Evolutionary conservation across 2,888 invertebrate genomes (phyloP).

Genomic region (Cheilosia vernalis): DNA sequence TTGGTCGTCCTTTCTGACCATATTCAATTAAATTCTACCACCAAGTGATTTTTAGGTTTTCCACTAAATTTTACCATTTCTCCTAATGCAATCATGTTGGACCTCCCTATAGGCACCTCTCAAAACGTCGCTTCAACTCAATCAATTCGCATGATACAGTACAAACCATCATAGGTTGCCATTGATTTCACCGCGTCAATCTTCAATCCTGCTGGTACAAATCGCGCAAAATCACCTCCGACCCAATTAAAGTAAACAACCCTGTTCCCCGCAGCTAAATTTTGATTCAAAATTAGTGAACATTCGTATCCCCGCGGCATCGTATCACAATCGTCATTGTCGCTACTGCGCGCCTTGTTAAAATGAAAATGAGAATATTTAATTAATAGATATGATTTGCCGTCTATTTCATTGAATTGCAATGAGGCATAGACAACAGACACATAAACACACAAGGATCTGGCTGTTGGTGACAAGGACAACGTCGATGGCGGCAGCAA

Average conservation of each 20-base stretch:
- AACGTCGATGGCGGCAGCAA: constrained; percentile 16
- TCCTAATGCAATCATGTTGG: too few species aligned
- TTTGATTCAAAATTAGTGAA: neutral
- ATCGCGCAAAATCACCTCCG: neutral
- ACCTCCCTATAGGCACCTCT: too few species aligned
- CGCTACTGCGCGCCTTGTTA: neutral
- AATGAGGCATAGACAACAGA: constrained; percentile 10
- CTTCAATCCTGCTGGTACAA: too few species aligned
- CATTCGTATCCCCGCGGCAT: constrained; percentile 3
- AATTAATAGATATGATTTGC: constrained; percentile 49
- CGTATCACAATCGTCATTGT: neutral
- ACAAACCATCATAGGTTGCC: too few species aligned
- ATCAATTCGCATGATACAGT: too few species aligned
- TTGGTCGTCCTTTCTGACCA: too few species aligned
- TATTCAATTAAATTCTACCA: too few species aligned
- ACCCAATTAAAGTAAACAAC: neutral
- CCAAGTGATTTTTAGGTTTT: too few species aligned
- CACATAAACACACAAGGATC: neutral
- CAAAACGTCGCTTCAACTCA: too few species aligned
- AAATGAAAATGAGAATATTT: constrained; percentile 29
- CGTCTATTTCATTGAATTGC: constrained; percentile 38
- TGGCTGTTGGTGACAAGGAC: neutral
- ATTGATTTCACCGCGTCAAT: too few species aligned
- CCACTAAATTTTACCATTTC: too few species aligned
- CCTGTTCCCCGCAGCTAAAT: neutral